Base-by-base conservation (phyloP, 35 echinoderm and acorn worm genomes). In the Heliocidaris erythrogramma region DNA sequence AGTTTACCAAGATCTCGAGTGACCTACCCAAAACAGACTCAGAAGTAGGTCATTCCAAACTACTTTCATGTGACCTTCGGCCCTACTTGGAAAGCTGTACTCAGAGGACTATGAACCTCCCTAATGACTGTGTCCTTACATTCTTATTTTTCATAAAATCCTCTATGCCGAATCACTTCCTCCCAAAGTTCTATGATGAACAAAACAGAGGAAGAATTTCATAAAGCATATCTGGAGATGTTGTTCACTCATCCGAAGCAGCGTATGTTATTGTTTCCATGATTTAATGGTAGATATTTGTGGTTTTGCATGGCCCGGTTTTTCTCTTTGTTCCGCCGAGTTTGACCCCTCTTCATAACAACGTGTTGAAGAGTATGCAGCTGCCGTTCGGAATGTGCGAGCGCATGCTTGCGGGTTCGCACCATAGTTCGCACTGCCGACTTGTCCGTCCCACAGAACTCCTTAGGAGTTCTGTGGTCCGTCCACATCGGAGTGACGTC, bases 301-400 rank as follows among this genome's bases (percentile, higher is more conserved):
- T 78, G 65, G 65, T 78, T 78, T 78, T 78, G 65, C 18, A 78
- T 78, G 65, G n/a, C 65, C 65, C 65, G 65, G 65, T 78, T 78
- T 78, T 78, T 78, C 35, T 78, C 65, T 78, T 78, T 78, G 65
- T 78, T 78, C 65, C 65, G 18, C 65, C 0, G 7, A 8, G 27
- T 27, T n/a, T 18, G 21, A 5, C n/a, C 65, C 6, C 18, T 5
- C 65, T 42, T 78, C 21, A 78, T 56, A 21, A 78, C 65, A 78
- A 78, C 65, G 17, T 78, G 65, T 78, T 78, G 65, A 78, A 78
- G 18, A 7, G 65, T 78, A 18, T n/a, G n/a, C 65, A 78, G 65
- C 65, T 78, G 65, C 65, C 65, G 14, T n/a, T 56, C 10, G 10
- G 52, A 56, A 56, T 56, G 52, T 56, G 52, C 52, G 14, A 56